Base-by-base conservation (phyloP, 2,113 vertebrate genomes). In the Pollachius pollachius region DNA sequence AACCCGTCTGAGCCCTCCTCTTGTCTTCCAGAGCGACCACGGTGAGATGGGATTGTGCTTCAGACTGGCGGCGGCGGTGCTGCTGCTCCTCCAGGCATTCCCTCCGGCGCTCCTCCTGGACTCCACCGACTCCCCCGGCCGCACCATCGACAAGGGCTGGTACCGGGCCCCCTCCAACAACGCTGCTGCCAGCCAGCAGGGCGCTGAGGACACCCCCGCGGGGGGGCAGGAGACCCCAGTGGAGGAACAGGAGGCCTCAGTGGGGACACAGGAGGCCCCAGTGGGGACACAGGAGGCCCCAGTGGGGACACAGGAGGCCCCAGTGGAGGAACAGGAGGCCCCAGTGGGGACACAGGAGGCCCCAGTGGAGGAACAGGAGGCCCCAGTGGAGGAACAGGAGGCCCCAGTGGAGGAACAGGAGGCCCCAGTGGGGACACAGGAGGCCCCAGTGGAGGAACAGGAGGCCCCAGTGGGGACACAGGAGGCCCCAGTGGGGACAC, bases 51-150 rank as follows among this genome's bases (percentile, higher is more conserved):
- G 69, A 57, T 16, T 41, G 56, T 57, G 52, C 68, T 66, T 87
- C 19, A 83, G 70, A 64, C 58, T 82, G 70, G 73, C 74, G 25
- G 62, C 67, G 1, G 54, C 60, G 16, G 25, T 91, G 25, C 58
- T 91, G 5, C 62, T 93, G 65, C 75, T 86, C 13, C 59, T 87
- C 25, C 89, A 91, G 16, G 54, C 52, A 8, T 62, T 85, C 12
- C 77, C 79, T 19, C 37, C 57, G 37, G 83, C 67, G 59, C 64
- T 25, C 8, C 69, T 75, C 15, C 82, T 85, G 63, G 1, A 63
- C 0, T 15, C 87, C 21, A 83, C 86, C 0, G 71, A 71, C 17
- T 75, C 77, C 69, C 66, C 80, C 0, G 71, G 68, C 48, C 63
- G 27, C 16, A 81, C 77, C 0, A 84, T 89, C 37, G 41, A 79